Base-by-base conservation (phyloP, 2,888 invertebrate genomes). In the Omphaloscelis lunosa region DNA sequence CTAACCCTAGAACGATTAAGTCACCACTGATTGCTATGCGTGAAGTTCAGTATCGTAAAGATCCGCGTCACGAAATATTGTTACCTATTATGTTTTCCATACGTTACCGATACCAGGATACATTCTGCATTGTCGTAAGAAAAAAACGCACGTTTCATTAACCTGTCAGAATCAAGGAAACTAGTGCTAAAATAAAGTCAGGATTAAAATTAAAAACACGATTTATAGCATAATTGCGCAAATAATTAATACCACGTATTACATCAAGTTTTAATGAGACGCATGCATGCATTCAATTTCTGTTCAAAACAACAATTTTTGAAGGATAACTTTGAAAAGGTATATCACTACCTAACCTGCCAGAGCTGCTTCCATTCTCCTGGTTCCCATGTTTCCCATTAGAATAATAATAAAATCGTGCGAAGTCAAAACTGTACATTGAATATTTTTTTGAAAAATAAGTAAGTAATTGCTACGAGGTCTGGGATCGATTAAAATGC, bases 1-100 rank as follows among this genome's bases (percentile, higher is more conserved):
- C 56, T 29, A 84, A 68, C 83, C 83, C 73, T 83, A 12, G 15
- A 72, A n/a, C 70, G n/a, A 72, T 76, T 76, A 82, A 75, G 62
- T 71, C 12, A 69, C 51, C 58, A 82, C 61, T 75, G 63, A 76
- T 71, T 78, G 67, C 72, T 69, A 29, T 79, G 87, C 87, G 80
- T 86, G 71, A 86, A 83, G 79, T 83, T 83, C 84, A 83, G 51
- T 83, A 83, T 72, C 66, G 73, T 53, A 58, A 69, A 86, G 71
- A 86, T 63, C 84, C 72, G 79, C 79, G 34, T 86, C 79, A 83
- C 66, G 51, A 63, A 83, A 48, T 66, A 83, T 39, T 34, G 62
- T 34, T 85, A n/a, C n/a, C n/a, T n/a, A 81, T 34, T 74, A 59
- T 34, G 34, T 73, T 63, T 53, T 63, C 27, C 56, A 23, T 34